A percentile compares a stretch with the other conserved stretches of the same genome.
Evolutionary conservation across 2,888 invertebrate species (phyloP).

Genomic region (Gandaritis pyraliata): DNA sequence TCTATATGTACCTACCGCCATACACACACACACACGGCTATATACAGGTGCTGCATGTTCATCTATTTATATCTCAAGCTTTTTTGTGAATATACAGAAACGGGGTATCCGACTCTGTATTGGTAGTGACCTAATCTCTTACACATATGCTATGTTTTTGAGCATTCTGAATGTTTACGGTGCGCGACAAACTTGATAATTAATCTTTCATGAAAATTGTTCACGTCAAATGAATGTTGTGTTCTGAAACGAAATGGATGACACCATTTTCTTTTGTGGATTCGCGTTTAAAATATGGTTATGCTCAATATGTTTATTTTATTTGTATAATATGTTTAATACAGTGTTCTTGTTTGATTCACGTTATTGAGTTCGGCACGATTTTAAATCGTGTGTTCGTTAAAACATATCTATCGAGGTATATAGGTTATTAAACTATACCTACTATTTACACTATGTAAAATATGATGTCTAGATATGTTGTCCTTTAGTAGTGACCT

Average conservation of each 20-base stretch:
- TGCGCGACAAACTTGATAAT: slow-evolving; percentile 16
- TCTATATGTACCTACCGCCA: slow-evolving; percentile 41
- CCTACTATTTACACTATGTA: too few relatives aligned
- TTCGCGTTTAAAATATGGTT: too few relatives aligned
- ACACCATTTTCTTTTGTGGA: slow-evolving; percentile 6
- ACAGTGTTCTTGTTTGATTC: background rate
- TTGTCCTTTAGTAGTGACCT: too few relatives aligned
- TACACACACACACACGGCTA: slow-evolving; percentile 30
- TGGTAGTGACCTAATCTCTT: slow-evolving; percentile 52
- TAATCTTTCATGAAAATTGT: slow-evolving; percentile 30
- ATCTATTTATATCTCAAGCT: slow-evolving; percentile 64
- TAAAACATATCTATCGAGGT: background rate
- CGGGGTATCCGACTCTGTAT: slow-evolving; percentile 40
- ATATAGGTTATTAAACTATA: too few relatives aligned
- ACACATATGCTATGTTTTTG: slow-evolving; percentile 17
- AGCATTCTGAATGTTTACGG: slow-evolving; percentile 23
- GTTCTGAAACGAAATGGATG: slow-evolving; percentile 13
- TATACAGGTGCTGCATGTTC: slow-evolving; percentile 49
- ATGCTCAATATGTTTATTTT: background rate
- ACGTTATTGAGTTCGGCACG: slow-evolving; percentile 5
- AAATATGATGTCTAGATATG: too few relatives aligned
- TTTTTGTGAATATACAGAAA: slow-evolving; percentile 57
- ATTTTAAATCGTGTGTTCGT: slow-evolving; percentile 9
- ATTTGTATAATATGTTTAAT: background rate
- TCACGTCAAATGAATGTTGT: slow-evolving; percentile 27